phyloP scores from a whole-genome alignment of 2,888 invertebrate genomes.

The Shargacucullia verbasci region DNA sequence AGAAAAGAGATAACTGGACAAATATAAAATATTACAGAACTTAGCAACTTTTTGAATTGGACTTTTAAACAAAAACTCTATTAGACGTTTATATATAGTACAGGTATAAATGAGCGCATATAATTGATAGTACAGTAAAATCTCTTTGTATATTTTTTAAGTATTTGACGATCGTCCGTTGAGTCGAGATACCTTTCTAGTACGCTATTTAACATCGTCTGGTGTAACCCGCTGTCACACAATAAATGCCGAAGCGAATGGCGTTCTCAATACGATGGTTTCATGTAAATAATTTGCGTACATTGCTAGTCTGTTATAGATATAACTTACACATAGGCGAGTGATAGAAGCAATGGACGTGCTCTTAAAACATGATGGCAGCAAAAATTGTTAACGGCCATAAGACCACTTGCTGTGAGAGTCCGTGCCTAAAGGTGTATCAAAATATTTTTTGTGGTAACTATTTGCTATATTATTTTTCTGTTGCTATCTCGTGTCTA shows the following conservation, averaged over 20 bases:
- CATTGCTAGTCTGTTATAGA: conserved; percentile 23
- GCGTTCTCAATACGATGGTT: conserved; percentile 32
- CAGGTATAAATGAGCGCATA: too few species aligned
- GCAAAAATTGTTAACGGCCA: conserved; percentile 25
- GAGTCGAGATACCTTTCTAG: conserved; percentile 26
- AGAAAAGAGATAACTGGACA: too few species aligned
- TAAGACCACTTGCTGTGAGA: conserved; percentile 37
- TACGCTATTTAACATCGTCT: conserved; percentile 42
- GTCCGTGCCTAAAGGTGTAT: conserved; percentile 34
- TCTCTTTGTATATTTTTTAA: too few species aligned
- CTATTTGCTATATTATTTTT: conserved; percentile 30
- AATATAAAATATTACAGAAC: too few species aligned
- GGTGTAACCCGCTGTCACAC: conserved; percentile 35
- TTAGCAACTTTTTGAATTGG: too few species aligned
- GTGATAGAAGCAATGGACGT: conserved; percentile 27
- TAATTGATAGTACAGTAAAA: too few species aligned
- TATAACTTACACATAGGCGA: conserved; percentile 13
- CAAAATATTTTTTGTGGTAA: conserved; percentile 41
- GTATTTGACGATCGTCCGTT: too few species aligned
- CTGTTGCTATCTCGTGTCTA: conserved; percentile 20
- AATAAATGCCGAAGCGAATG: conserved; percentile 39
- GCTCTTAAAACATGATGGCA: conserved; percentile 17
- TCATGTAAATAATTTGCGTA: conserved; percentile 18
- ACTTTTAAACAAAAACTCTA: too few species aligned
- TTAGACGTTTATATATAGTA: too few species aligned